phyloP scores from a whole-genome alignment of 2,888 invertebrate genomes.

The Phyto melanocephala region DNA sequence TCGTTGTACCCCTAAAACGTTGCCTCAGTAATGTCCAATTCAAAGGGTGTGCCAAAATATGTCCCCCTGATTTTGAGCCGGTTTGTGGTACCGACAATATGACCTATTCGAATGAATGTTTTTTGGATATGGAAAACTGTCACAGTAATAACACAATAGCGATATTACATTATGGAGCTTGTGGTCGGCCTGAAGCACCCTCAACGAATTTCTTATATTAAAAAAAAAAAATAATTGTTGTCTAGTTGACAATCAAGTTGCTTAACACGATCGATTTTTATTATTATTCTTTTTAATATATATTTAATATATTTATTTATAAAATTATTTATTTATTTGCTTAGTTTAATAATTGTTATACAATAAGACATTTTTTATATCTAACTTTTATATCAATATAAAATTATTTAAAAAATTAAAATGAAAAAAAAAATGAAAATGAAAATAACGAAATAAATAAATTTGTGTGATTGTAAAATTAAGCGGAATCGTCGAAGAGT shows the following conservation, averaged over 20 bases:
- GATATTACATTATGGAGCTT: constrained; percentile 89
- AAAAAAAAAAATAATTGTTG: constrained; percentile 19
- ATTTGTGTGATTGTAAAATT: constrained; percentile 41
- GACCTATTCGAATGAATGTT: constrained; percentile 96
- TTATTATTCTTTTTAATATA: constrained; percentile 25
- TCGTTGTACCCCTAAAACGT: constrained; percentile 92
- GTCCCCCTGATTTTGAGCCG: constrained; percentile 91
- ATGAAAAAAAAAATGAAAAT: constrained; percentile 3
- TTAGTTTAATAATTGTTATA: constrained; percentile 63
- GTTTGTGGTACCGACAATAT: constrained; percentile 95
- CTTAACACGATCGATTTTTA: background rate
- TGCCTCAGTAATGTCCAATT: constrained; percentile 92
- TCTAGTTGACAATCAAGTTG: constrained; percentile 8
- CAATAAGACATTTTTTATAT: constrained; percentile 57
- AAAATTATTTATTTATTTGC: constrained; percentile 64
- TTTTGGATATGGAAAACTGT: constrained; percentile 94
- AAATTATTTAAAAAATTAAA: constrained; percentile 23
- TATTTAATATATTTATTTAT: constrained; percentile 62
- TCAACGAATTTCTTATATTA: constrained; percentile 93
- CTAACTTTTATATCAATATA: constrained; percentile 37
- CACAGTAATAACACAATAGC: constrained; percentile 87
- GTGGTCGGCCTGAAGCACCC: constrained; percentile 90
- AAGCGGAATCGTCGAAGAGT: constrained; percentile 90
- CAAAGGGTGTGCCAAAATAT: constrained; percentile 91
- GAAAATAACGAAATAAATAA: constrained; percentile 24